Evolutionary conservation across 2,888 invertebrate species (phyloP).

Genomic region (Drosophila flavopinicola): DNA sequence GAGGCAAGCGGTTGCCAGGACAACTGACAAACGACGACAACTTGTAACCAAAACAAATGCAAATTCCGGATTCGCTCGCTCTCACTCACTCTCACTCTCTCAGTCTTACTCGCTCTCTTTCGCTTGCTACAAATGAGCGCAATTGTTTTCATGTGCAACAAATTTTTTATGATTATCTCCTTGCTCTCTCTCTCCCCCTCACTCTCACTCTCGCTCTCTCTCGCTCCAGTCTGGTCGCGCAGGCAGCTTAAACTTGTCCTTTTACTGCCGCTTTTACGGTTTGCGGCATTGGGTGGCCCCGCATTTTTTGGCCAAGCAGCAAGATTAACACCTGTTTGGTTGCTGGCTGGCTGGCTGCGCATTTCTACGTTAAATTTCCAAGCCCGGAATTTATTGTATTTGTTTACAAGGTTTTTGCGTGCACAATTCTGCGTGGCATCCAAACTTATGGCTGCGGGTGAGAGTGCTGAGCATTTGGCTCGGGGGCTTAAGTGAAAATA

Average conservation of each 20-base stretch:
- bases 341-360: conserved; percentile 54
- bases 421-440: conserved; percentile 60
- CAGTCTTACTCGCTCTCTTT: conserved; percentile 2
- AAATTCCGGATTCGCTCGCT: conserved; percentile 48
- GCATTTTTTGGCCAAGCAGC: conserved; percentile 52
- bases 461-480: conserved; percentile 34
- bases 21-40: conserved; percentile 71
- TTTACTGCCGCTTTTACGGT: conserved; percentile 41
- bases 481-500: conserved; percentile 69
- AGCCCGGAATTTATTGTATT: conserved; percentile 75
- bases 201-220: not conserved
- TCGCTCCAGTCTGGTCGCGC: conserved; percentile 15
- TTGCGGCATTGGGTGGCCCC: conserved; percentile 29
- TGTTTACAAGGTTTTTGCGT: conserved; percentile 78
- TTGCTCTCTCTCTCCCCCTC: conserved; percentile 4
- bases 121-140: conserved; percentile 65
- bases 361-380: conserved; percentile 60
- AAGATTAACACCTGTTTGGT: conserved; percentile 81
- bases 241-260: conserved; percentile 64
- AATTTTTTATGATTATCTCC: conserved; percentile 74
- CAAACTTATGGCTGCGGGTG: conserved; percentile 49
- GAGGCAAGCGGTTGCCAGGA: conserved; percentile 54
- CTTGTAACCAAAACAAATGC: conserved; percentile 73
- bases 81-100: conserved; percentile 12
- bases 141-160: conserved; percentile 69